A percentile compares a stretch with the other conserved stretches of the same genome.
Evolutionary conservation across 2,888 invertebrate genomes (phyloP).

Genomic region (Entomobrya proxima): DNA sequence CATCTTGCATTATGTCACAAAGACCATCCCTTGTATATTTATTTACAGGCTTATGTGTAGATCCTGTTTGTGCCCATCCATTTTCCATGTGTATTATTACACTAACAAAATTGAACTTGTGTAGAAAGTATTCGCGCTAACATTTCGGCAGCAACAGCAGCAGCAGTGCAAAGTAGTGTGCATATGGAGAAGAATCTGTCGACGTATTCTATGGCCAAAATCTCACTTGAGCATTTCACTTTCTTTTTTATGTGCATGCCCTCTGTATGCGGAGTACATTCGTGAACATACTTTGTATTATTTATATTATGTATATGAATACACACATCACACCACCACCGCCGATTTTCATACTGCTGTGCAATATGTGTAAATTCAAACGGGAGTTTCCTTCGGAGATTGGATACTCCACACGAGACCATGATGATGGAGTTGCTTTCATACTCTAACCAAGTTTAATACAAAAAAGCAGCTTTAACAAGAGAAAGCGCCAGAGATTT

Average conservation of each 20-base stretch:
- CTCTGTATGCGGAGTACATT: background rate
- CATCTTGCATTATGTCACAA: constrained; percentile 62
- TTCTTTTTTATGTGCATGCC: constrained; percentile 35
- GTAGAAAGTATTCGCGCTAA: background rate
- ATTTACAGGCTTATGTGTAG: constrained; percentile 60
- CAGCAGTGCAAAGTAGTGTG: background rate
- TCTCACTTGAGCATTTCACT: constrained; percentile 52
- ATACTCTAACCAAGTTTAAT: constrained; percentile 28
- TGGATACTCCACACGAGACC: constrained; percentile 39
- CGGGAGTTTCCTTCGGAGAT: constrained; percentile 33
- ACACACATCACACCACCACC: background rate
- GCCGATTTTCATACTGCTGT: background rate
- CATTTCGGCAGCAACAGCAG: constrained; percentile 14
- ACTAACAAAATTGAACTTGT: background rate
- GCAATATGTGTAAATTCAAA: background rate
- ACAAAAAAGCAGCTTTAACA: constrained; percentile 20
- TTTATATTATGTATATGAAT: constrained; percentile 21
- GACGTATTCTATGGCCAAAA: constrained; percentile 38
- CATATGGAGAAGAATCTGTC: background rate
- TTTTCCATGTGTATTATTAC: constrained; percentile 37
- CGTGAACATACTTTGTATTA: constrained; percentile 13
- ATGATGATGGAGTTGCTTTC: constrained; percentile 27
- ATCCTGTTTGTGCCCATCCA: constrained; percentile 56
- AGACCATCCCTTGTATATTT: constrained; percentile 55
- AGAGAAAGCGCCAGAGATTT: constrained; percentile 24